These are phyloP conservation scores for Eristalis pertinax DNA, from an alignment of 2,888 invertebrate species.

Conservation along the genomic window DNA sequence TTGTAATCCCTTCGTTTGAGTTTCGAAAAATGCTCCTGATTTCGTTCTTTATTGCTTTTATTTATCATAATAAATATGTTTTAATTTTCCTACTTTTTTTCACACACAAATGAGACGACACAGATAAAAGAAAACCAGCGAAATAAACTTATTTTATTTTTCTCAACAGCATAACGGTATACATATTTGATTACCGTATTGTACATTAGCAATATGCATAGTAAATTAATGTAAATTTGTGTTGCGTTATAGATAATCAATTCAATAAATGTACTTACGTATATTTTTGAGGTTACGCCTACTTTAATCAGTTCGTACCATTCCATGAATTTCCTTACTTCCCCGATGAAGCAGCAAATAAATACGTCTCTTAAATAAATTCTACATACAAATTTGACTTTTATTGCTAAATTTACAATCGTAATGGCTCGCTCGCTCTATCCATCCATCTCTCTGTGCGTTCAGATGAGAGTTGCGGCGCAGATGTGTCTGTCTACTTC, in stretches of 20 bases:
- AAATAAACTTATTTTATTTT: background rate
- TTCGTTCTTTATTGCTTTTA: constrained; percentile 3
- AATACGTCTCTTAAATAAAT: constrained; percentile 41
- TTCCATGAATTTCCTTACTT: constrained; percentile 30
- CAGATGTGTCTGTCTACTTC: background rate
- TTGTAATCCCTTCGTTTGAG: constrained; percentile 23
- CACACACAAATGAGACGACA: background rate
- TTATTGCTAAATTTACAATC: constrained; percentile 10
- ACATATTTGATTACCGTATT: constrained; percentile 23
- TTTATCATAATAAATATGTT: background rate
- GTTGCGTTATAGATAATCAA: constrained; percentile 38
- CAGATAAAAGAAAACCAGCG: background rate
- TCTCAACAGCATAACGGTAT: constrained; percentile 30
- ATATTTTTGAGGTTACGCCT: constrained; percentile 16
- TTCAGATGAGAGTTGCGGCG: background rate
- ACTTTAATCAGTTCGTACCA: constrained; percentile 41
- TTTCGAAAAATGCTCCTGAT: constrained; percentile 9
- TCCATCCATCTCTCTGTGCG: background rate
- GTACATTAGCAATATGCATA: constrained; percentile 11
- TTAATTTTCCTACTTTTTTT: background rate
- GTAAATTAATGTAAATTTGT: constrained; percentile 45
- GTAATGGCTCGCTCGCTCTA: background rate
- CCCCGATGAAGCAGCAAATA: constrained; percentile 46
- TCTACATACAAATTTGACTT: constrained; percentile 14
- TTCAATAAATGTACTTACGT: constrained; percentile 56